Evolutionary conservation across 2,113 vertebrate genomes (phyloP).

Genomic region (Talpa occidentalis): DNA sequence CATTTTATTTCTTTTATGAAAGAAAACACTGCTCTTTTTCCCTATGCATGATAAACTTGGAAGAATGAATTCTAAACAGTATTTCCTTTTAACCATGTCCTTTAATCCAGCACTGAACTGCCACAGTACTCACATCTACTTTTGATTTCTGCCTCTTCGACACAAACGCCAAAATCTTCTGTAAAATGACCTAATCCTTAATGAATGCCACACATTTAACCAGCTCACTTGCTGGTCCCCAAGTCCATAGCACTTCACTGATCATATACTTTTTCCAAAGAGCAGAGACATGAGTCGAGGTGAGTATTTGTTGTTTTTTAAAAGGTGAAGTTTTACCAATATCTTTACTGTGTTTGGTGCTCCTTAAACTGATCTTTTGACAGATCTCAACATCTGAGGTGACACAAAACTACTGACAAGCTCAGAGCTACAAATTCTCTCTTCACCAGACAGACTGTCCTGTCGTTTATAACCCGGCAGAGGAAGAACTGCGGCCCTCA

Average conservation of each 20-base stretch:
- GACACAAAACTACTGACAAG: background rate
- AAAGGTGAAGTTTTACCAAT: background rate
- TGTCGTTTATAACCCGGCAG: background rate
- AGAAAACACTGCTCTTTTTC: background rate
- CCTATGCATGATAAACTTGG: background rate
- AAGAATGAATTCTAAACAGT: background rate
- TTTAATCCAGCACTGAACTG: background rate
- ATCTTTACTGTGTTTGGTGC: background rate
- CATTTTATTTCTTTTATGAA: background rate
- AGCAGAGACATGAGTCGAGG: background rate
- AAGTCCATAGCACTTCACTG: background rate
- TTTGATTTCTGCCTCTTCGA: background rate
- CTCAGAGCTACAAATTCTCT: background rate
- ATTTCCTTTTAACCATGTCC: background rate
- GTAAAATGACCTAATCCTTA: background rate
- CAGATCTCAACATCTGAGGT: background rate
- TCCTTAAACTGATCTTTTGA: background rate
- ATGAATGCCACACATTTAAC: background rate
- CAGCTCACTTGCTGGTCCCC: background rate
- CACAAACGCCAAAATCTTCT: background rate
- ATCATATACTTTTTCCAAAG: background rate
- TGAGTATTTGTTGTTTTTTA: background rate
- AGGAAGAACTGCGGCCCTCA: background rate
- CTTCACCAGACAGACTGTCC: background rate
- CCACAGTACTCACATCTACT: background rate